A percentile compares a stretch with the other conserved stretches of the same genome.
Conservation (phyloP, 1,140 invertebrate species). For the Hyles euphorbiae region DNA sequence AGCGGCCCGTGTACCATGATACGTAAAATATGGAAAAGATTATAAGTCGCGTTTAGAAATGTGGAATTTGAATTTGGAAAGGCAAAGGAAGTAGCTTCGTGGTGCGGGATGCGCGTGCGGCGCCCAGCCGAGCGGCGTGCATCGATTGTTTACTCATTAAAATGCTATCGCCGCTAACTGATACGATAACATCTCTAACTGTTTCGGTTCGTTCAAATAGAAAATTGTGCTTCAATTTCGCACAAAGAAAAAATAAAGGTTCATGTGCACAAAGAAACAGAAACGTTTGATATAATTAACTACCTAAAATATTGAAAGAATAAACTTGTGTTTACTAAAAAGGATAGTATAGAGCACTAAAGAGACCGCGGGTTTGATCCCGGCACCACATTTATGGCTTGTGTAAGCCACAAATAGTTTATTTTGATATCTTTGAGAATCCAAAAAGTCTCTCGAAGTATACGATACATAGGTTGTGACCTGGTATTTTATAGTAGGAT, state of each 20-base stretch:
- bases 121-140: slow-evolving; percentile 63
- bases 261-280: background rate
- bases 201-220: slow-evolving; percentile 46
- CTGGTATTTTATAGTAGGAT: background rate
- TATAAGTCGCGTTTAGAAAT: background rate
- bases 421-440: too few relatives aligned
- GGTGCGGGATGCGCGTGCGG: slow-evolving; percentile 45
- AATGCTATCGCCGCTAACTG: slow-evolving; percentile 67
- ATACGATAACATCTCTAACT: slow-evolving; percentile 68
- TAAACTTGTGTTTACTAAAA: too few relatives aligned
- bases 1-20: too few relatives aligned
- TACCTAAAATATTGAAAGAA: too few relatives aligned
- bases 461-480: background rate
- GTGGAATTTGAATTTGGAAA: background rate
- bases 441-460: too few relatives aligned
- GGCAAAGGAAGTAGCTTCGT: background rate
- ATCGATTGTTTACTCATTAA: slow-evolving; percentile 75
- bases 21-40: too few relatives aligned
- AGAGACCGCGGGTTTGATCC: too few relatives aligned
- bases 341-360: too few relatives aligned
- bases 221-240: slow-evolving; percentile 30
- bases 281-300: background rate
- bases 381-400: too few relatives aligned
- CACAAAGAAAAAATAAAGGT: background rate
- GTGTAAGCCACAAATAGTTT: too few relatives aligned